Base-by-base conservation (phyloP, 2,888 invertebrate genomes). In the Allophyes oxyacanthae region DNA sequence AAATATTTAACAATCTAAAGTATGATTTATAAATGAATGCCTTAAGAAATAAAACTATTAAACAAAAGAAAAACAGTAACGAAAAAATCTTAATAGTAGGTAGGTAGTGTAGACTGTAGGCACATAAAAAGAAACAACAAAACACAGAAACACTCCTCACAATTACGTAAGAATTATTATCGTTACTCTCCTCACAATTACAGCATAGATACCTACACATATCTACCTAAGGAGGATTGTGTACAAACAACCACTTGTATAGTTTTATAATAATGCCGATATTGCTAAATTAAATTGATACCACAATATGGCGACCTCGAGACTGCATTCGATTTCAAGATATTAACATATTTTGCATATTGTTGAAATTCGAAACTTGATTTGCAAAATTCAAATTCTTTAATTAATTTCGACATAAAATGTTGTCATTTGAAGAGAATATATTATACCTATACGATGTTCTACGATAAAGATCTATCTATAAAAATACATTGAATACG, bases 301-400 rank as follows among this genome's bases (percentile, higher is more conserved):
- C 63, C 34, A 64, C 60, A 42, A 49, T 32, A 53, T 44, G 48
- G 44, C 48, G 59, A 66, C 72, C 66, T 72, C 62, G 63, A 53
- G 59, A 25, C 56, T 69, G 44, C 49, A 64, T 62, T 58, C 62
- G 52, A 76, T 72, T 64, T 70, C 64, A 60, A 42, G 64, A 52
- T 69, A 62, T 63, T 57, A 37, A 63, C 68, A 63, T 67, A 63
- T 58, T 77, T 72, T 65, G 61, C 78, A 77, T 77, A 67, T 71
- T 66, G 57, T 63, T 53, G 63, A 67, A 71, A 71, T 69, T 50
- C 28, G 50, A 64, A 71, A 62, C 71, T 52, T 56, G 56, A 66
- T 74, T 76, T 40, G 58, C 67, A 57, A 60, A 66, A 56, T 53
- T 63, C 42, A 25, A 58, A 63, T 57, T 60, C 40, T n/a, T 51